phyloP scores from a whole-genome alignment of 1,140 invertebrate species.

The Varroa destructor region DNA sequence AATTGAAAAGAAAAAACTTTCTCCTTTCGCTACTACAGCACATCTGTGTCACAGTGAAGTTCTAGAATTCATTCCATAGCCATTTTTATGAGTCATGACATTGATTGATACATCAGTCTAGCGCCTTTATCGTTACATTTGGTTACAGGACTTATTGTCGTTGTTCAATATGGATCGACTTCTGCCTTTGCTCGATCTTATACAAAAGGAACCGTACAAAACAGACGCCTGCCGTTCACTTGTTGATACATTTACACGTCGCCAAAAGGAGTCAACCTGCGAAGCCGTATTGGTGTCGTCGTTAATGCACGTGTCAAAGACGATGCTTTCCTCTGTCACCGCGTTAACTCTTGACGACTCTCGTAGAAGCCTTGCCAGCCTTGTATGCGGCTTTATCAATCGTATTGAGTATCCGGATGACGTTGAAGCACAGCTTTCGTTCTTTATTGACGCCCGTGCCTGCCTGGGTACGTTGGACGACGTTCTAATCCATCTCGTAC shows the following conservation, averaged over 20 bases:
- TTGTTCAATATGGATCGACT: slow-evolving; percentile 75
- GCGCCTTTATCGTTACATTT: slow-evolving; percentile 42
- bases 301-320: slow-evolving; percentile 26
- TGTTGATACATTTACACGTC: slow-evolving; percentile 53
- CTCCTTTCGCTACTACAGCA: no score
- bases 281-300: slow-evolving; percentile 41
- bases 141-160: slow-evolving; percentile 52
- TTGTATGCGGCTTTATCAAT: slow-evolving; percentile 66
- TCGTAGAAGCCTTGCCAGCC: slow-evolving; percentile 61
- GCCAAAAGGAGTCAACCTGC: slow-evolving; percentile 74
- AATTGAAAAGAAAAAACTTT: no score
- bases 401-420: slow-evolving; percentile 44
- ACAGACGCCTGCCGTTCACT: slow-evolving; percentile 71
- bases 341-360: slow-evolving; percentile 87
- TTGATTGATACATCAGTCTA: no score
- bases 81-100: no score
- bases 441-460: slow-evolving; percentile 18
- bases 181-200: slow-evolving; percentile 71
- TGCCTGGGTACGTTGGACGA: neutral
- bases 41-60: no score
- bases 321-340: slow-evolving; percentile 44
- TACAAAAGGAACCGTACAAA: slow-evolving; percentile 65
- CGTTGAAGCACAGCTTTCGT: neutral
- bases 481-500: slow-evolving; percentile 16
- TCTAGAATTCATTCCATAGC: no score